These are phyloP conservation scores for Laticauda colubrina DNA, from an alignment of 2,113 vertebrate genomes.

Conservation along the genomic window DNA sequence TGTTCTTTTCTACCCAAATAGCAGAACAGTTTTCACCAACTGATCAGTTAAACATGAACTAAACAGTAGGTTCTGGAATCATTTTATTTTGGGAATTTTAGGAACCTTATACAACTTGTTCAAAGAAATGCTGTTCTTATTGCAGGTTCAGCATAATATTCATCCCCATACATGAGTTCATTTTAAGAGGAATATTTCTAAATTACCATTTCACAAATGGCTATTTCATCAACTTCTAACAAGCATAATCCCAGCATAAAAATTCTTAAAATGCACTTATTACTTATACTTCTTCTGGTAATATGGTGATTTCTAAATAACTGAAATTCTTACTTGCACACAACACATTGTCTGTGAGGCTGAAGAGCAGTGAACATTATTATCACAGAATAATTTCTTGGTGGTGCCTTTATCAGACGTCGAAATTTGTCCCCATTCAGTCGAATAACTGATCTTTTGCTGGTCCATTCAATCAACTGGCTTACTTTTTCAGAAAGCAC, in stretches of 20 bases:
- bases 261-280: neutral
- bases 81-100: neutral
- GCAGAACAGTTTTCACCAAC: neutral
- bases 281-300: neutral
- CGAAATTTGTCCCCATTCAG: conserved; percentile 97
- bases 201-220: neutral
- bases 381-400: conserved; percentile 93
- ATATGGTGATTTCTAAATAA: neutral
- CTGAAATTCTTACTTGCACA: conserved; percentile 86
- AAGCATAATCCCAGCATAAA: neutral
- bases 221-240: neutral
- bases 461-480: conserved; percentile 95
- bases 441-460: conserved; percentile 88
- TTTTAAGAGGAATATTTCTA: neutral
- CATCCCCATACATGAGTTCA: neutral
- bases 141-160: neutral
- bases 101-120: neutral
- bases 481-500: conserved; percentile 92
- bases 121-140: neutral
- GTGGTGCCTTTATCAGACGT: conserved; percentile 90
- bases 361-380: conserved; percentile 98
- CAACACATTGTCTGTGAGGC: conserved; percentile 91
- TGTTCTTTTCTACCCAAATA: neutral
- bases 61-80: neutral
- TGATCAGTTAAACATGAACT: neutral